Percentiles rank a stretch among this genome's conserved stretches.
phyloP scores from a whole-genome alignment of 2,113 vertebrate species.

The Apistogramma diplotaenia region DNA sequence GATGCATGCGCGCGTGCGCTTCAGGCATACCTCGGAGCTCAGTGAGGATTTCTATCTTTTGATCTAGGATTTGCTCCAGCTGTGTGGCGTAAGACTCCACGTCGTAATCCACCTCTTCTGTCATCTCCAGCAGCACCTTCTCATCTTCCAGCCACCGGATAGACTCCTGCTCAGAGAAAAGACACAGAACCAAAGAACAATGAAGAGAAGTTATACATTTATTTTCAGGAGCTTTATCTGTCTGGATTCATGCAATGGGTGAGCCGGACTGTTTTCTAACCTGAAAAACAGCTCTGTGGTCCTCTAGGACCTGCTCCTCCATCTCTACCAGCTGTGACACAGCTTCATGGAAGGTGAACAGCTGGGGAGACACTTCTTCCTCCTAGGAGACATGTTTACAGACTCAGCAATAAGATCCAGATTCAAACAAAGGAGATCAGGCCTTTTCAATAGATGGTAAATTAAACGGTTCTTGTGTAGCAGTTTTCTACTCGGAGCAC shows the following conservation, averaged over 20 bases:
- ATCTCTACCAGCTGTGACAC: conserved; percentile 98
- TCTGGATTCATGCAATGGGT: background rate
- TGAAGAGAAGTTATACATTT: background rate
- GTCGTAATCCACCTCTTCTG: conserved; percentile 98
- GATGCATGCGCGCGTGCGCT: background rate
- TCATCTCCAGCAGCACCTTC: conserved; percentile 95
- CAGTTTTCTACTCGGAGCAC: too few species aligned
- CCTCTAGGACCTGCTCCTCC: conserved; percentile 97
- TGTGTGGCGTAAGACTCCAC: conserved; percentile 95
- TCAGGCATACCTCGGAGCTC: conserved; percentile 87
- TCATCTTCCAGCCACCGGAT: conserved; percentile 97
- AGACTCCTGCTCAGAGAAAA: conserved; percentile 83
- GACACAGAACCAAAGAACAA: background rate
- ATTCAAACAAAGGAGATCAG: background rate
- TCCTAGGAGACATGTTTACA: conserved; percentile 76
- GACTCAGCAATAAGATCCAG: background rate
- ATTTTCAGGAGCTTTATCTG: background rate
- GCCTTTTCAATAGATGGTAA: background rate
- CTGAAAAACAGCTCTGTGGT: conserved; percentile 96
- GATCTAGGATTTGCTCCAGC: conserved; percentile 95
- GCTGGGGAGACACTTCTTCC: conserved; percentile 96
- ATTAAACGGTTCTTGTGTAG: too few species aligned
- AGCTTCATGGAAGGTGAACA: conserved; percentile 97
- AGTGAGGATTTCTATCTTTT: conserved; percentile 95
- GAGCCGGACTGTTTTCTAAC: conserved; percentile 65